Evolutionary conservation across 2,797 vertebrate genomes (phyloP).

Genomic region (Melanitta fusca): DNA sequence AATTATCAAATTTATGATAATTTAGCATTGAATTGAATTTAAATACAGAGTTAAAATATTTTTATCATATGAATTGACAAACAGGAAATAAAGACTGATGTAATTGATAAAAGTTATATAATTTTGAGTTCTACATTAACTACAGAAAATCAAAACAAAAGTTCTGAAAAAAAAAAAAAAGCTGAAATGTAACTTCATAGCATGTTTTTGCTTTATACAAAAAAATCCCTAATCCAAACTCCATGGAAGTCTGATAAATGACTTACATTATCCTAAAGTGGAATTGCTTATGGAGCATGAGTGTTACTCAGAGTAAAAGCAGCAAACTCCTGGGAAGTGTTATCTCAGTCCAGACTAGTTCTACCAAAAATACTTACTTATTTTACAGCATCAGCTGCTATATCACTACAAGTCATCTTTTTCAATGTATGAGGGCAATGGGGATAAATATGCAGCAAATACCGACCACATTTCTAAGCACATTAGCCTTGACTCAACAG

Average conservation of each 20-base stretch:
- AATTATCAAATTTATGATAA: background rate
- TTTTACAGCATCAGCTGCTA: background rate
- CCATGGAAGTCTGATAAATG: background rate
- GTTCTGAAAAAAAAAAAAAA: background rate
- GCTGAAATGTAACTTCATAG: background rate
- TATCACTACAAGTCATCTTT: background rate
- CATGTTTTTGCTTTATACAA: background rate
- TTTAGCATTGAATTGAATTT: background rate
- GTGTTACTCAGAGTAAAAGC: background rate
- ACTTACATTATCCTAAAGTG: background rate
- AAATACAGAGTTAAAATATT: background rate
- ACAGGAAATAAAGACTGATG: background rate
- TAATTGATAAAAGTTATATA: background rate
- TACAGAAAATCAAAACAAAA: background rate
- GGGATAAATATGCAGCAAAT: background rate
- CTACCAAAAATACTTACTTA: background rate
- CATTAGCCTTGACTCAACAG: background rate
- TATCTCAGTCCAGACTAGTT: background rate
- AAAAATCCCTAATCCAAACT: background rate
- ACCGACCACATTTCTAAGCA: background rate
- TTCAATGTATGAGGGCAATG: background rate
- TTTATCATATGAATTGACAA: background rate
- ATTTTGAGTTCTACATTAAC: background rate
- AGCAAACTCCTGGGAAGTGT: background rate
- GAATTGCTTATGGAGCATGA: background rate